phyloP scores from a whole-genome alignment of 2,888 invertebrate species.

The Drosophila borealis region DNA sequence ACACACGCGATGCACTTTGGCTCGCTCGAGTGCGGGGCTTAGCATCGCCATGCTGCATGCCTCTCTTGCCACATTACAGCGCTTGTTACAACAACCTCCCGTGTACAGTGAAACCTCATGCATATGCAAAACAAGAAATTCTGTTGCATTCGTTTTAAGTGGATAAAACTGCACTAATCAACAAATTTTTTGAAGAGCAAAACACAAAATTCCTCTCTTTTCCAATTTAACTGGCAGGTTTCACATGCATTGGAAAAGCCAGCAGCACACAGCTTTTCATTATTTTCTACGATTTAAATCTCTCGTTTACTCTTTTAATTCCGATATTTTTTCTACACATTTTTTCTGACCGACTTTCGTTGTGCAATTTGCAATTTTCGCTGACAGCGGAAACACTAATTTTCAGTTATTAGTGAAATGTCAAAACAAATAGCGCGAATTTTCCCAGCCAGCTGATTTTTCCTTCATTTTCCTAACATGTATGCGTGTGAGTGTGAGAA shows the following conservation, averaged over 20 bases:
- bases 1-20: constrained; percentile 43
- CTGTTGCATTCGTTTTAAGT: constrained; percentile 40
- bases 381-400: constrained; percentile 59
- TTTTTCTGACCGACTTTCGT: constrained; percentile 12
- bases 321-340: neutral
- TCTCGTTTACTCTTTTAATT: constrained; percentile 16
- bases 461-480: neutral
- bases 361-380: constrained; percentile 22
- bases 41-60: constrained; percentile 58
- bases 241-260: neutral
- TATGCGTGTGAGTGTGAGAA: neutral
- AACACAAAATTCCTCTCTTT: neutral
- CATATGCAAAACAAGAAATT: constrained; percentile 61
- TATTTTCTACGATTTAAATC: neutral
- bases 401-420: constrained; percentile 70
- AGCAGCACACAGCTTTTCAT: neutral
- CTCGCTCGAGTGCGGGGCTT: constrained; percentile 64
- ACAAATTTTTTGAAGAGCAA: constrained; percentile 51
- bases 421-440: constrained; percentile 65
- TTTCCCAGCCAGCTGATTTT: constrained; percentile 25
- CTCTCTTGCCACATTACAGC: constrained; percentile 9
- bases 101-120: constrained; percentile 48
- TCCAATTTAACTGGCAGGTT: neutral
- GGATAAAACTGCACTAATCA: constrained; percentile 63
- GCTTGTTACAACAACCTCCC: constrained; percentile 16